Evolutionary conservation across 1,140 invertebrate genomes (phyloP), one percentile per base, ranked within the genome.

Genomic region (Drosophila kohkoa): DNA sequence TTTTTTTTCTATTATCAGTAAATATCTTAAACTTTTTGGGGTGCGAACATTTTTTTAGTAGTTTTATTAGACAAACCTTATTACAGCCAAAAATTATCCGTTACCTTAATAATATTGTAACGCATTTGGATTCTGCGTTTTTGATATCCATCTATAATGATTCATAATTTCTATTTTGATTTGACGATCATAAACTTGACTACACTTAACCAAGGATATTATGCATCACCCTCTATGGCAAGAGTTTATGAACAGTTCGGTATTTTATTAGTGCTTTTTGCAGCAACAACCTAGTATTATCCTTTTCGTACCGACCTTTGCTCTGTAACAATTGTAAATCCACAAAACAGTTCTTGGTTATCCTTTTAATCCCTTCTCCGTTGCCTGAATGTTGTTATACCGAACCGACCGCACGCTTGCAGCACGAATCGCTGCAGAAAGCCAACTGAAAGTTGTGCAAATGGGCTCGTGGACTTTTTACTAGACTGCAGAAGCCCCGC

Each of bases 371-470:
- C 38, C 64, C 51, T 73, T 67, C 1, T 10, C 15, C 32, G 3
- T 15, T 20, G 35, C 58, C 48, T 20, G 6, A 55, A 54, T 52
- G 13, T 63, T 52, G 13, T 63, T 69, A 43, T 20, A 35, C 69
- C 65, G 67, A 81, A 78, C 75, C 89, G 83, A 86, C 63, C 75
- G 81, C 66, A 85, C 77, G 74, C 83, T 72, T 82, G 88, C 89
- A 89, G 81, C 81, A 79, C 63, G 72, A 72, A 70, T 32, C 75
- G 79, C 83, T 89, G 89, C 89, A 85, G 75, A 89, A 86, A 91
- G 85, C 83, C 78, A 91, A 91, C 88, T 91, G 77, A 91, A 89
- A 69, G 77, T 72, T 91, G 78, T 68, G 63, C 82, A 70, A 82
- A 79, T 72, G 75, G 68, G 70, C 71, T 72, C 63, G 63, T 51